Percentiles rank a stretch among this genome's conserved stretches.
phyloP scores from a whole-genome alignment of 2,888 invertebrate genomes.

The Crepidodera aurea region DNA sequence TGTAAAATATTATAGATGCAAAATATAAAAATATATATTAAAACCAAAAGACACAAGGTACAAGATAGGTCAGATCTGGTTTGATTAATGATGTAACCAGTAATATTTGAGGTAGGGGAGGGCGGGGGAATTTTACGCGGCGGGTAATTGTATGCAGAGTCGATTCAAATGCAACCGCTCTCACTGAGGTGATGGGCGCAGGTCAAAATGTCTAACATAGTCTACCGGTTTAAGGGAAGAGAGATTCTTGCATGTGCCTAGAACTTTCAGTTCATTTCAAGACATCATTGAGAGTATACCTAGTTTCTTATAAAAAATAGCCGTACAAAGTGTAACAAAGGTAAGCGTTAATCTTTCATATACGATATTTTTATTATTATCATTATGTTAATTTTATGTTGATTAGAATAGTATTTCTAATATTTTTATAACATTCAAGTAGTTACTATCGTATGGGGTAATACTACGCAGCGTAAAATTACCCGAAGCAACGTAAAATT shows the following conservation, averaged over 20 bases:
- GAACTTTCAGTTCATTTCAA: not conserved
- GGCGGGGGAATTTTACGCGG: not conserved
- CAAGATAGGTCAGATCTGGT: too few species aligned
- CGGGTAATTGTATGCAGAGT: not conserved
- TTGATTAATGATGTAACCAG: too few species aligned
- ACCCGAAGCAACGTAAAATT: not conserved
- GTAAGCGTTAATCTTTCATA: constrained; percentile 1
- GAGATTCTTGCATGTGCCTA: not conserved
- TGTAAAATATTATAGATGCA: too few species aligned
- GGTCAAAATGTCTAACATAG: not conserved
- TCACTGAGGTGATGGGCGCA: not conserved
- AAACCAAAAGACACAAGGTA: too few species aligned
- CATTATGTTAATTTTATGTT: not conserved
- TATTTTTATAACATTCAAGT: not conserved
- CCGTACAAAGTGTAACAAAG: not conserved
- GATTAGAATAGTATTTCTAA: not conserved
- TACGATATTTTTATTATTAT: not conserved
- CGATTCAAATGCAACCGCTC: not conserved
- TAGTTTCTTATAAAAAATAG: not conserved
- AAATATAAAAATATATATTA: too few species aligned
- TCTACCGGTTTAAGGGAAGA: not conserved
- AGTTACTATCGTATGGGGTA: not conserved
- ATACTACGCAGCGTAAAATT: not conserved
- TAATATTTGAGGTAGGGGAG: not conserved
- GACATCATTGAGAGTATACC: not conserved